Conservation (phyloP, 2,888 invertebrate species). For the Lysandra coridon region DNA sequence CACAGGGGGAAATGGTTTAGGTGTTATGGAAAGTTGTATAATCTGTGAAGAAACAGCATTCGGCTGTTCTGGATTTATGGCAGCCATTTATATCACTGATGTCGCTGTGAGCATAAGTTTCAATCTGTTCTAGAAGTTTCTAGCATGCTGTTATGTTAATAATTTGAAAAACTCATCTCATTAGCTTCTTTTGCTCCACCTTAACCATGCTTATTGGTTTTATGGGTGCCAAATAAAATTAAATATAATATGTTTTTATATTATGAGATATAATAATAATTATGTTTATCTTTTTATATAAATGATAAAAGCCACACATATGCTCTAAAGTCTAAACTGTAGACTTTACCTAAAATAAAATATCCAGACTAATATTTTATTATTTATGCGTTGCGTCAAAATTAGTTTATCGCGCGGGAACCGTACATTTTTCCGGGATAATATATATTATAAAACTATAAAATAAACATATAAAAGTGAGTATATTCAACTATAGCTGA, state of each 20-base stretch:
- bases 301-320: background rate
- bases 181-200: background rate
- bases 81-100: constrained; percentile 92
- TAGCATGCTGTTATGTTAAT: constrained; percentile 24
- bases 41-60: constrained; percentile 93
- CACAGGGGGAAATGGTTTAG: constrained; percentile 88
- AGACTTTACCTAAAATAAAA: background rate
- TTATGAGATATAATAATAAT: background rate
- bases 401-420: too few relatives aligned
- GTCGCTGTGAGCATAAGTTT: constrained; percentile 79
- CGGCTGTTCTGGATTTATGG: constrained; percentile 94
- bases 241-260: background rate
- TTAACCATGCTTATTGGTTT: constrained; percentile 1
- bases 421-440: too few relatives aligned
- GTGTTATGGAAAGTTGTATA: constrained; percentile 86
- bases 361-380: background rate
- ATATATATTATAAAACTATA: too few relatives aligned
- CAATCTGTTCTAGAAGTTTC: constrained; percentile 18
- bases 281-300: background rate
- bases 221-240: background rate
- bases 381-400: too few relatives aligned
- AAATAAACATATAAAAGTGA: too few relatives aligned
- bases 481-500: too few relatives aligned
- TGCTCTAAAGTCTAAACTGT: too few relatives aligned
- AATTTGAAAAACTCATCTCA: background rate